Evolutionary conservation across 1,140 invertebrate genomes (phyloP).

Genomic region (Muscidifurax raptorellus): DNA sequence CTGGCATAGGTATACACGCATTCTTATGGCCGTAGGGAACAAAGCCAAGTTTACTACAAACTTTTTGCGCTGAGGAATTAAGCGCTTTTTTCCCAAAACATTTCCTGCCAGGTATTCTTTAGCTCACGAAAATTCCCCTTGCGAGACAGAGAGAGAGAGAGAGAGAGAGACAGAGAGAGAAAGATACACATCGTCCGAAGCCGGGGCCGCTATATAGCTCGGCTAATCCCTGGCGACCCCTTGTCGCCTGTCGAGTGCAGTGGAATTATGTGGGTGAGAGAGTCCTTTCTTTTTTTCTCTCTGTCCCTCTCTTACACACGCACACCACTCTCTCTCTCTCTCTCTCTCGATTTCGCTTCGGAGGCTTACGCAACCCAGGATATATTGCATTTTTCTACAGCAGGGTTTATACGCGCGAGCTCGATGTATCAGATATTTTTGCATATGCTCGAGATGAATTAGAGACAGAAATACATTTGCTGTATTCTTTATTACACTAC

Average conservation of each 20-base stretch:
- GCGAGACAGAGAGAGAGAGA: neutral
- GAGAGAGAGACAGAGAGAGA: too few relatives aligned
- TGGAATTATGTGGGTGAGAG: conserved; percentile 61
- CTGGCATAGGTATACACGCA: neutral
- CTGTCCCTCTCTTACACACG: neutral
- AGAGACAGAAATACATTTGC: neutral
- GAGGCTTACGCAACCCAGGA: neutral
- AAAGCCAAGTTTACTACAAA: neutral
- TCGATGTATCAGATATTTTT: neutral
- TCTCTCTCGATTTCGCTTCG: neutral
- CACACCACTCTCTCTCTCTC: neutral
- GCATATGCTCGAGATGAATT: neutral
- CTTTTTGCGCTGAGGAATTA: neutral
- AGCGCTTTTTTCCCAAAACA: conserved; percentile 1
- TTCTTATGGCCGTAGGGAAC: neutral
- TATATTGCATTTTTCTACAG: conserved; percentile 27
- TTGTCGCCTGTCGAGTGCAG: conserved; percentile 49
- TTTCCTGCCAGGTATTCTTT: neutral
- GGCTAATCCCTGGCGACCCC: conserved; percentile 26
- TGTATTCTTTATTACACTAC: too few relatives aligned
- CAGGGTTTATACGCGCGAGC: neutral
- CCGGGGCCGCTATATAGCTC: neutral
- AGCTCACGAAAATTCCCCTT: conserved; percentile 4
- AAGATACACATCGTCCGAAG: neutral
- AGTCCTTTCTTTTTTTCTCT: neutral